These are phyloP conservation scores for Eulacestoma nigropectus DNA, from an alignment of 2,113 vertebrate species.

Conservation along the genomic window DNA sequence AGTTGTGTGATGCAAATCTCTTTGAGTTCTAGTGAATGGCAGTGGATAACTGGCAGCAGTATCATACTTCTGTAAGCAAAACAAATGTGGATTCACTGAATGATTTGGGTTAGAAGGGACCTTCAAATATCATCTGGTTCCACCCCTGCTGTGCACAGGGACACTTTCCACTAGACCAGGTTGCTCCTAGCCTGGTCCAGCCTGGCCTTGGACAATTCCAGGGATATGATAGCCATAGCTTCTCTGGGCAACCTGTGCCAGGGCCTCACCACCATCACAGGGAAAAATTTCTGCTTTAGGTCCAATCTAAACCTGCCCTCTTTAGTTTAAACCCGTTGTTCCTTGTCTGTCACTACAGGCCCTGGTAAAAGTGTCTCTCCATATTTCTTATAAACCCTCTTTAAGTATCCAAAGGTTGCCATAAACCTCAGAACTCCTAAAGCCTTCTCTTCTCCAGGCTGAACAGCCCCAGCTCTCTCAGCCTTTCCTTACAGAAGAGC, in stretches of 20 bases:
- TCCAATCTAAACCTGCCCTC: neutral
- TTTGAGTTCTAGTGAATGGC: neutral
- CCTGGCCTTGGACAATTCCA: neutral
- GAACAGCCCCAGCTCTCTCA: neutral
- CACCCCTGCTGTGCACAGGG: neutral
- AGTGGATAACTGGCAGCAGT: neutral
- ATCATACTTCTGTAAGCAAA: neutral
- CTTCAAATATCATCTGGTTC: neutral
- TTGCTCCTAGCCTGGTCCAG: neutral
- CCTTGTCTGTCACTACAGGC: neutral
- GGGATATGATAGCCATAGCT: neutral
- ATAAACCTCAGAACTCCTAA: neutral
- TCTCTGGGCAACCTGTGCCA: neutral
- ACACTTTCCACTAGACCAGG: neutral
- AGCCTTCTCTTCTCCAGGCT: neutral
- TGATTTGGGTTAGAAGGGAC: neutral
- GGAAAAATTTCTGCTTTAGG: neutral
- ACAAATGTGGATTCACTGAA: neutral
- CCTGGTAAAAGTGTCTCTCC: neutral
- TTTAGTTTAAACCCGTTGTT: neutral
- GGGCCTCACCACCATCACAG: neutral
- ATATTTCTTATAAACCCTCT: neutral
- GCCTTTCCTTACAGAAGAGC: neutral
- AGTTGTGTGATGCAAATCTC: neutral
- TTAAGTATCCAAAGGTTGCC: neutral